Evolutionary conservation across 2,888 invertebrate genomes (phyloP).

Genomic region (Drosophila sordidula): DNA sequence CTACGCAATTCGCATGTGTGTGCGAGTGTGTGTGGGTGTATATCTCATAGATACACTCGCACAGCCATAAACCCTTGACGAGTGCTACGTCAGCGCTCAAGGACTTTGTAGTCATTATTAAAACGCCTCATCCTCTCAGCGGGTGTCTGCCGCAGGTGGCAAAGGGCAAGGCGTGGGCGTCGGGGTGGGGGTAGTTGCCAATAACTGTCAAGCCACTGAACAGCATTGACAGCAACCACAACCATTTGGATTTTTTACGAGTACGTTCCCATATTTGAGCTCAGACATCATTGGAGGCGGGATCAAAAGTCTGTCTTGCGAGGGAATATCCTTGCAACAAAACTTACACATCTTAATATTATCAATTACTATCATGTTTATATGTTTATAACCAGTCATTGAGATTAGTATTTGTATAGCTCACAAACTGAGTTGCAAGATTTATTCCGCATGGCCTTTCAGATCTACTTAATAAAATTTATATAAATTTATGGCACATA

Average conservation of each 20-base stretch:
- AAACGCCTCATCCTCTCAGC: conserved; percentile 21
- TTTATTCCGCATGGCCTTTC: neutral
- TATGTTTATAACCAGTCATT: too few relatives aligned
- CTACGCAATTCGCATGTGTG: conserved; percentile 18
- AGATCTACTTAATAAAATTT: neutral
- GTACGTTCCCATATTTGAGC: neutral
- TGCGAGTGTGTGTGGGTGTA: neutral
- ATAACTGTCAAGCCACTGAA: conserved; percentile 30
- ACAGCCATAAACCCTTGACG: conserved; percentile 44
- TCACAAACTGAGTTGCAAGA: neutral
- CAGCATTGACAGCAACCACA: conserved; percentile 18
- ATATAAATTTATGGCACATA: conserved; percentile 13
- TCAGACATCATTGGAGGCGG: neutral
- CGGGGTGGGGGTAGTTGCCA: conserved; percentile 14
- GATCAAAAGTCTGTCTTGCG: neutral
- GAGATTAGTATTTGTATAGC: neutral
- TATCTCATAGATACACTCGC: conserved; percentile 14
- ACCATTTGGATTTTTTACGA: conserved; percentile 8
- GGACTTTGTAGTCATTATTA: conserved; percentile 63
- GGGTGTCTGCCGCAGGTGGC: neutral
- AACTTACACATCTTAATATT: too few relatives aligned
- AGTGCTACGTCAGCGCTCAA: conserved; percentile 25
- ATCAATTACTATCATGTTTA: too few relatives aligned
- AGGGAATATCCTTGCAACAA: too few relatives aligned
- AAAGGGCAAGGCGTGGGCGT: neutral